These are phyloP conservation scores for Stenoptilia bipunctidactyla DNA, from an alignment of 2,888 invertebrate species.

Conservation along the genomic window DNA sequence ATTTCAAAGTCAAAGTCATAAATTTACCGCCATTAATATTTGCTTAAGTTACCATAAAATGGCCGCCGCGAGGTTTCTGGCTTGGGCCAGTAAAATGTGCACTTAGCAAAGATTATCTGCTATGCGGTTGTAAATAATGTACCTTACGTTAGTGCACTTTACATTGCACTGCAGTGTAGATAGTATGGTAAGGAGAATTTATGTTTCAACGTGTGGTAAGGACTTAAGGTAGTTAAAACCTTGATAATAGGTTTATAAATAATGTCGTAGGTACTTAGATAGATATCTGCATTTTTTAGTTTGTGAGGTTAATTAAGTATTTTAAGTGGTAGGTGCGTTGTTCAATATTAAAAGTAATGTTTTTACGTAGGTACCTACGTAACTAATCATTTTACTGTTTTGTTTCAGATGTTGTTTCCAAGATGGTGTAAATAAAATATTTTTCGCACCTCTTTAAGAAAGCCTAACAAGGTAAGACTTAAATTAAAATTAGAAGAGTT, in stretches of 20 bases:
- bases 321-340: too few species aligned
- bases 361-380: too few species aligned
- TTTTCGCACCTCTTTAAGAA: too few species aligned
- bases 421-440: slow-evolving; percentile 45
- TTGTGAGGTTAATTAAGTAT: too few species aligned
- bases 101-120: slow-evolving; percentile 44
- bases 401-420: slow-evolving; percentile 48
- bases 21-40: slow-evolving; percentile 50
- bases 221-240: slow-evolving; percentile 14
- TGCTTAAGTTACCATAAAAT: slow-evolving; percentile 50
- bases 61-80: slow-evolving; percentile 28
- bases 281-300: too few species aligned
- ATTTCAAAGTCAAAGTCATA: slow-evolving; percentile 33
- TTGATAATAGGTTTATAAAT: slow-evolving; percentile 7
- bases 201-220: slow-evolving; percentile 21
- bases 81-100: slow-evolving; percentile 27
- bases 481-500: too few species aligned
- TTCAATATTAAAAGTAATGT: too few species aligned
- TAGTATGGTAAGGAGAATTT: slow-evolving; percentile 27
- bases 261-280: too few species aligned
- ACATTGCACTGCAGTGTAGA: slow-evolving; percentile 16
- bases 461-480: too few species aligned
- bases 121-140: slow-evolving; percentile 41
- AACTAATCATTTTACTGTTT: too few species aligned
- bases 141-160: too few species aligned